Conservation (phyloP, 1,140 invertebrate genomes). For the Gonatopus flavifemur region DNA sequence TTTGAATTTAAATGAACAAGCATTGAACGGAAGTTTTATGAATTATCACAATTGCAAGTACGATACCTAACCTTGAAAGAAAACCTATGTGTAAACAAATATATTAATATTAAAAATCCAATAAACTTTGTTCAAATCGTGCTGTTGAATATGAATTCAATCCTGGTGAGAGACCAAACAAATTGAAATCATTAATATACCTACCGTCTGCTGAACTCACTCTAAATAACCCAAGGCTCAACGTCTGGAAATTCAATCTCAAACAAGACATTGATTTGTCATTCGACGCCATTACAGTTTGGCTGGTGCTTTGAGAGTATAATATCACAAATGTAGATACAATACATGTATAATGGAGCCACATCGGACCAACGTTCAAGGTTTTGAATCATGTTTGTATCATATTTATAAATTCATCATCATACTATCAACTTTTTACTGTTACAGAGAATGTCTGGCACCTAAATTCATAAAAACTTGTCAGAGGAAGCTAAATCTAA, state of each 20-base stretch:
- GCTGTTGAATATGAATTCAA: too few relatives aligned
- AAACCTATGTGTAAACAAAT: too few relatives aligned
- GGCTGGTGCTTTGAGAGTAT: slow-evolving; percentile 56
- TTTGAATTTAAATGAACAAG: too few relatives aligned
- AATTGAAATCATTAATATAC: slow-evolving; percentile 51
- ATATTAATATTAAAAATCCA: too few relatives aligned
- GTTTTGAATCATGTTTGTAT: slow-evolving; percentile 53
- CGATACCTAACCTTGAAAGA: too few relatives aligned
- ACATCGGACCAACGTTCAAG: slow-evolving; percentile 53
- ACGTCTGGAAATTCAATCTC: slow-evolving; percentile 56
- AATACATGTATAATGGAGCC: slow-evolving; percentile 54
- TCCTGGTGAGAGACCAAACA: slow-evolving; percentile 49
- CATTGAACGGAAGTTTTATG: too few relatives aligned
- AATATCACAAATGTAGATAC: slow-evolving; percentile 56
- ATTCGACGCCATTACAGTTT: slow-evolving; percentile 48
- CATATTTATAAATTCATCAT: slow-evolving; percentile 56
- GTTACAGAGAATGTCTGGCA: slow-evolving; percentile 55
- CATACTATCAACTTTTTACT: slow-evolving; percentile 55
- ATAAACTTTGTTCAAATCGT: too few relatives aligned
- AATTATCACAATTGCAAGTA: too few relatives aligned
- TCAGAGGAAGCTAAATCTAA: slow-evolving; percentile 55
- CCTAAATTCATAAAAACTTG: slow-evolving; percentile 60
- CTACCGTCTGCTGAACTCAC: slow-evolving; percentile 53
- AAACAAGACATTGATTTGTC: slow-evolving; percentile 54
- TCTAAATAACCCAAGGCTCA: slow-evolving; percentile 44